Percentiles rank a stretch among this genome's conserved stretches.
These are phyloP conservation scores for Drosophila nr. fundita DNA, from an alignment of 2,888 invertebrate genomes.

Conservation along the genomic window DNA sequence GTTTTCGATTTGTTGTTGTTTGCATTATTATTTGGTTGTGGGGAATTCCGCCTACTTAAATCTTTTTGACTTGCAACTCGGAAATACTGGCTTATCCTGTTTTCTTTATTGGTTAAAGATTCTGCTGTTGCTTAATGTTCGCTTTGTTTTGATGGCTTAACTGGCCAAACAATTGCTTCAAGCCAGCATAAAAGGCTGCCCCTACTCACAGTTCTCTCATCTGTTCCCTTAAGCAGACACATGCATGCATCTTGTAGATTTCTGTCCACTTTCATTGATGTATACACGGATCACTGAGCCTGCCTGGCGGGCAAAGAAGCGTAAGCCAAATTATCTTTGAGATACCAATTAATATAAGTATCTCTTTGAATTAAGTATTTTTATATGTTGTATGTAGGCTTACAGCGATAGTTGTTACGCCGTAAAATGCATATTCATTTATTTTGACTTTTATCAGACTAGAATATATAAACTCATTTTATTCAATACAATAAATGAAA, in stretches of 20 bases:
- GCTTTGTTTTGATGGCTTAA: conserved; percentile 70
- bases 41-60: conserved; percentile 81
- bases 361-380: conserved; percentile 17
- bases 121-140: conserved; percentile 62
- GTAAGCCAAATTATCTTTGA: conserved; percentile 21
- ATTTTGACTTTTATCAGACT: background rate
- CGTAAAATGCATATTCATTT: background rate
- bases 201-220: conserved; percentile 8
- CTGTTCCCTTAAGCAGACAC: conserved; percentile 29
- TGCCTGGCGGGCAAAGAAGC: conserved; percentile 41
- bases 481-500: background rate
- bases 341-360: conserved; percentile 41
- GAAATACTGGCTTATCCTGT: conserved; percentile 82
- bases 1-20: conserved; percentile 16
- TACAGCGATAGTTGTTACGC: background rate
- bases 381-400: background rate
- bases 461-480: background rate
- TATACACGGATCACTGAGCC: conserved; percentile 44
- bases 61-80: conserved; percentile 82
- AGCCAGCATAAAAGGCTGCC: conserved; percentile 4
- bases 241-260: conserved; percentile 6
- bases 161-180: conserved; percentile 62
- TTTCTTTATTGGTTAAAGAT: conserved; percentile 80
- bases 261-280: conserved; percentile 48
- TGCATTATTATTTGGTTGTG: conserved; percentile 34